Conservation (phyloP, 1,140 invertebrate species). For the Caenorhabditis latens region DNA sequence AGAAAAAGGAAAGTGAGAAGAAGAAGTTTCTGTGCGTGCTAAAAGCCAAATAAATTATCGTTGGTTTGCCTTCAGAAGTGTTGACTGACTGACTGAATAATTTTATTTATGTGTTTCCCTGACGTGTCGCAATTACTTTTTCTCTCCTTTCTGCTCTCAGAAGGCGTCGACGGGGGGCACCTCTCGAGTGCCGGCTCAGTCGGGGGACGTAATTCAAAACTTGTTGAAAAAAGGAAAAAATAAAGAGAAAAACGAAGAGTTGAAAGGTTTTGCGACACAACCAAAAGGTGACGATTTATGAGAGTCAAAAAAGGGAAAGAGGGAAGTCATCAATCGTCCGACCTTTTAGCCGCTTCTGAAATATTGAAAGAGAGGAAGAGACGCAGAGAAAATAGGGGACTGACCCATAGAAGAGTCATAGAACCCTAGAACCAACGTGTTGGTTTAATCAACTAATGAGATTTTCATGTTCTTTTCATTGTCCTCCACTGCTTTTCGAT, state of each 20-base stretch:
- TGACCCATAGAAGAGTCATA: background rate
- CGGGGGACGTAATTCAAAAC: slow-evolving; percentile 39
- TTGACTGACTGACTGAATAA: slow-evolving; percentile 45
- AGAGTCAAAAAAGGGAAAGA: background rate
- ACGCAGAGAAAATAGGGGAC: background rate
- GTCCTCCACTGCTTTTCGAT: background rate
- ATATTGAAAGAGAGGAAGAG: background rate
- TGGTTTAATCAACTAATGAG: slow-evolving; percentile 53
- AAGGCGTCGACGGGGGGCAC: slow-evolving; percentile 10
- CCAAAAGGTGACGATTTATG: slow-evolving; percentile 53
- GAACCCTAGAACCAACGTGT: background rate
- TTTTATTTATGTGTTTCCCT: slow-evolving; percentile 56
- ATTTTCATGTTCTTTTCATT: slow-evolving; percentile 39
- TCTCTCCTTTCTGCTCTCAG: background rate
- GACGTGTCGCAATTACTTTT: slow-evolving; percentile 55
- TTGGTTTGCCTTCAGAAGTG: too few species aligned
- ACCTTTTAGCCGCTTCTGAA: background rate
- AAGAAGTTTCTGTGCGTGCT: slow-evolving; percentile 21
- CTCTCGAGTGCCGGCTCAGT: background rate
- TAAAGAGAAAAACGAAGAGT: background rate
- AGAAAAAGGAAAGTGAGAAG: background rate
- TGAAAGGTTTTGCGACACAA: slow-evolving; percentile 9
- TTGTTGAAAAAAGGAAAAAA: slow-evolving; percentile 28
- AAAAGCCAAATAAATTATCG: slow-evolving; percentile 55
- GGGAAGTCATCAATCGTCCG: slow-evolving; percentile 10